These are phyloP conservation scores for Ceratosolen fusciceps DNA, from an alignment of 1,140 invertebrate genomes.

Conservation along the genomic window DNA sequence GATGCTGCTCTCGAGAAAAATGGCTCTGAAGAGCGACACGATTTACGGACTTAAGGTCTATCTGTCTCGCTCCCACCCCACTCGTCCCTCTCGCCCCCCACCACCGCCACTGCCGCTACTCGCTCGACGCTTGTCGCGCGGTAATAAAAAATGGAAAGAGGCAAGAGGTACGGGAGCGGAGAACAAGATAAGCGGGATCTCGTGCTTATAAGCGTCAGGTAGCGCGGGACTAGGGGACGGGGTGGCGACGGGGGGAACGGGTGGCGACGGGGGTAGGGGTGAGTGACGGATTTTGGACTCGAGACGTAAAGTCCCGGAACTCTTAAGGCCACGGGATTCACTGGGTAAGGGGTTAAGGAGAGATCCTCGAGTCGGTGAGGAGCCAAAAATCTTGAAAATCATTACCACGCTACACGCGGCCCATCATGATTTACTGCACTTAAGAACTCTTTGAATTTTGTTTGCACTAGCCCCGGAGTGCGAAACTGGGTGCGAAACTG, in stretches of 20 bases:
- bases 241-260: not conserved
- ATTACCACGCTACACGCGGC: constrained; percentile 26
- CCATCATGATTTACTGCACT: constrained; percentile 40
- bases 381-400: constrained; percentile 44
- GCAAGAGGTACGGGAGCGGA: constrained; percentile 47
- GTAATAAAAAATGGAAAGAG: constrained; percentile 39
- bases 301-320: constrained; percentile 34
- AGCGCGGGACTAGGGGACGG: not conserved
- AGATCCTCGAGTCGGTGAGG: not conserved
- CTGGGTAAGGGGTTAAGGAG: not conserved
- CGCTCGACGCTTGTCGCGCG: constrained; percentile 20
- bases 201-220: not conserved
- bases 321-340: constrained; percentile 34
- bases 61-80: not conserved
- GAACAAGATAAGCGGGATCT: constrained; percentile 57
- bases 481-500: constrained; percentile 35
- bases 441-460: constrained; percentile 49
- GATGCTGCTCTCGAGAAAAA: constrained; percentile 58
- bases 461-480: constrained; percentile 23
- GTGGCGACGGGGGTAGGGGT: constrained; percentile 1
- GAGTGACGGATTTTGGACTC: constrained; percentile 54
- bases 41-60: constrained; percentile 48
- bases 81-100: not conserved
- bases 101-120: not conserved
- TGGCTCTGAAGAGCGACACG: constrained; percentile 56